Conservation (phyloP, 2,888 invertebrate species). For the Phyllotreta striolata region DNA sequence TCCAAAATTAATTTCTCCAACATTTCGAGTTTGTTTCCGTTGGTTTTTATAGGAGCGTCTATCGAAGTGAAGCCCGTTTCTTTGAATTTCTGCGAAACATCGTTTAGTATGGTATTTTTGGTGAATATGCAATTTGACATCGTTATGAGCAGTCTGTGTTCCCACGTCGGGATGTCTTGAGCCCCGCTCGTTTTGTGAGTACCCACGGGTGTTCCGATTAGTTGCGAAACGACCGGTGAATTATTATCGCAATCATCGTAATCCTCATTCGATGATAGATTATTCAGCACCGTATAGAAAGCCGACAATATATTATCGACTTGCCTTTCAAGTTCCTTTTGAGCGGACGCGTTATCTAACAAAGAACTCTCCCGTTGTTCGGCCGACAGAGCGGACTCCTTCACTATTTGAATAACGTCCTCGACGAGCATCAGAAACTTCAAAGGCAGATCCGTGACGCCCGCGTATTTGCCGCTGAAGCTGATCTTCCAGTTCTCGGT, state of each 20-base stretch:
- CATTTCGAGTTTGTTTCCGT: conserved; percentile 69
- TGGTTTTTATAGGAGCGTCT: conserved; percentile 72
- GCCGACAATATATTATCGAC: conserved; percentile 70
- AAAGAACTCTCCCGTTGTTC: conserved; percentile 72
- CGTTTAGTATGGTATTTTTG: conserved; percentile 74
- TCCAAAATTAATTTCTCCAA: conserved; percentile 75
- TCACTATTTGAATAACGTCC: conserved; percentile 74
- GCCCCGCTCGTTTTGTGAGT: conserved; percentile 49
- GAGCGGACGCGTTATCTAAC: conserved; percentile 64
- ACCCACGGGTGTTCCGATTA: conserved; percentile 69
- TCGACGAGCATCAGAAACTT: conserved; percentile 76
- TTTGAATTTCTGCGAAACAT: conserved; percentile 73
- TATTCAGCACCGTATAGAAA: conserved; percentile 74
- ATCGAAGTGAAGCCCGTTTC: conserved; percentile 76
- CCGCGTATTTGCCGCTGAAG: conserved; percentile 80
- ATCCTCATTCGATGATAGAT: conserved; percentile 76
- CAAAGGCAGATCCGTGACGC: conserved; percentile 64
- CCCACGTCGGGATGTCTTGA: conserved; percentile 69
- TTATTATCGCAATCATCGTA: conserved; percentile 67
- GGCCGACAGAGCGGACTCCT: conserved; percentile 75
- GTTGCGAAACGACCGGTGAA: conserved; percentile 68
- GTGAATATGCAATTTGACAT: conserved; percentile 91
- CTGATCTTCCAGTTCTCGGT: conserved; percentile 89
- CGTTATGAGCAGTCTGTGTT: conserved; percentile 83
- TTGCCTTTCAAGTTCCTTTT: conserved; percentile 62